Evolutionary conservation across 2,888 invertebrate genomes (phyloP), one percentile per base, ranked within the genome.

Genomic region (Flexamia atlantica): DNA sequence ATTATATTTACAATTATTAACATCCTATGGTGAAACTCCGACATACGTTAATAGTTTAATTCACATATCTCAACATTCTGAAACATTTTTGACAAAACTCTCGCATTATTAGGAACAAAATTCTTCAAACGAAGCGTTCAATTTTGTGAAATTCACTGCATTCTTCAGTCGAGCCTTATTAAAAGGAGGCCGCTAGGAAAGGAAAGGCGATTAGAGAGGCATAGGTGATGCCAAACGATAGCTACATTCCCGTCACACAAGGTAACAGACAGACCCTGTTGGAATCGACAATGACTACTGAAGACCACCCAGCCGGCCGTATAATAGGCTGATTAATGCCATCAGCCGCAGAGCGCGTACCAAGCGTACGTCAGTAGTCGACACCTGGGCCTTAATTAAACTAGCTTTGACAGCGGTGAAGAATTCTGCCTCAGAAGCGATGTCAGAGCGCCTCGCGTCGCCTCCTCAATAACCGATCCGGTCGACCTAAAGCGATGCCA

Each of bases 191-290:
- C 28, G 64, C 28, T 30, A 53, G 23, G 64, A 64, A 64, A 32
- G 32, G 70, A 70, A 70, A 70, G 70, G 36, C 70, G 70, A 40
- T 68, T 60, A 68, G 30, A n/a, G 7, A 32, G 28, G 30, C 68
- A n/a, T 70, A 17, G 40, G n/a, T 20, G 70, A 40, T 70, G 70
- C 70, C 70, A 70, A 64, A 20, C 70, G 70, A 70, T 70, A 70
- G 36, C 36, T 36, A 70, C 70, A 70, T 70, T 70, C 70, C 70
- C 70, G 10, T 23, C 40, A 23, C 40, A 40, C 40, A 40, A 30
- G 70, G 36, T 70, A 70, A 28, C 68, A 17, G 7, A 32, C 30
- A 68, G 68, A 68, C 30, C 30, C 40, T 20, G 40, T 9, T 40
- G 30, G 70, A 70, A 70, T 70, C 40, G 70, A 70, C 70, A 70